A percentile compares a stretch with the other conserved stretches of the same genome.
Conservation (phyloP, 2,888 invertebrate species). For the Dromius quadrimaculatus region DNA sequence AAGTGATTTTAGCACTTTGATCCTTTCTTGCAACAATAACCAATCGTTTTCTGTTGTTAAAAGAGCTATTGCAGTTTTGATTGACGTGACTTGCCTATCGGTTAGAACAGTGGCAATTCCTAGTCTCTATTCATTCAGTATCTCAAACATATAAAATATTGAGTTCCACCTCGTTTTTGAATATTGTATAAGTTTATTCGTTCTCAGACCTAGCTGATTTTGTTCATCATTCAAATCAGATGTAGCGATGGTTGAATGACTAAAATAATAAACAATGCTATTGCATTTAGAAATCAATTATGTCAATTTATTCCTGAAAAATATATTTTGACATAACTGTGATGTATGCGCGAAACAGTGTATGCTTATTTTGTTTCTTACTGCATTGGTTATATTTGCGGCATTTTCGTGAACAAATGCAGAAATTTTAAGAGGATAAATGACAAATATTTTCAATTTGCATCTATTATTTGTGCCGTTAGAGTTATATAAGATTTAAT, state of each 20-base stretch:
- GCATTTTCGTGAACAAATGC: not conserved
- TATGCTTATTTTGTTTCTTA: not conserved
- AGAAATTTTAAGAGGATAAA: no score
- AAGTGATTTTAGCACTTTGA: not conserved
- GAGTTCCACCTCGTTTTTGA: slow-evolving; percentile 2
- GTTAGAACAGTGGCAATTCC: not conserved
- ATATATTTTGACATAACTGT: not conserved
- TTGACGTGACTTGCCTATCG: not conserved
- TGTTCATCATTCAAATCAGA: not conserved
- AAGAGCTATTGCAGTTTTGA: not conserved
- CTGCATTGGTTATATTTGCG: not conserved
- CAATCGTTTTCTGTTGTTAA: no score
- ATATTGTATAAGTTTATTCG: not conserved
- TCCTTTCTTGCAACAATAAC: no score
- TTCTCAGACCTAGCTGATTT: not conserved
- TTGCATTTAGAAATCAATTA: not conserved
- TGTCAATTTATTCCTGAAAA: not conserved
- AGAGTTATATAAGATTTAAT: not conserved
- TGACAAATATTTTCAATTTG: not conserved
- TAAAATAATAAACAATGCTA: not conserved
- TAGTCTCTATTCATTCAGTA: slow-evolving; percentile 4
- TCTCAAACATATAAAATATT: slow-evolving; percentile 1
- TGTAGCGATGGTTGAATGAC: not conserved
- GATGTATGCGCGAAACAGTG: not conserved
- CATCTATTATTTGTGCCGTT: not conserved